Base-by-base conservation (phyloP, 2,797 vertebrate species). In the Danio jaintianensis region DNA sequence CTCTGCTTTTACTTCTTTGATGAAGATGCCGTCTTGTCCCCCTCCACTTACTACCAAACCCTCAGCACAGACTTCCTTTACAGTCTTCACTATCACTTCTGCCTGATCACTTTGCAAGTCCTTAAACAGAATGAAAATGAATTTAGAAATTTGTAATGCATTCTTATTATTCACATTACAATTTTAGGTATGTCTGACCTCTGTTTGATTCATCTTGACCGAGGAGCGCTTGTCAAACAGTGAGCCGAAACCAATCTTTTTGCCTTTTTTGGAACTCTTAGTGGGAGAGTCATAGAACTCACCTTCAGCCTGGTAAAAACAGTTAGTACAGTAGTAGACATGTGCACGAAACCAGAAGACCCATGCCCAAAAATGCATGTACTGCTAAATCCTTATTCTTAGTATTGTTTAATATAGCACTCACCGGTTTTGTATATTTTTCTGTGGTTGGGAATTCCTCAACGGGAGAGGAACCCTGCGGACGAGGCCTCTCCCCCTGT, bases 381-480 rank as follows among this genome's bases (percentile, higher is more conserved):
- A 29, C 29, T 29, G 29, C 29, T 29, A 1, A 29, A 29, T 29
- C 3, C 3, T 29, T 29, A 29, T 29, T 29, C 1, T 29, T 29
- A 29, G 29, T 29, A 3, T 29, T 29, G 29, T 29, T 29, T 29
- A 12, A 64, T 29, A 18, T 72, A 48, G 29, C 3, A 9, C n/a
- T 58, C 90, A 95, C 98, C 95, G 95, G 92, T 88, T 92, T 92
- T 84, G 92, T 90, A 71, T 93, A 93, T 56, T 94, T 92, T 11
- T 94, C 94, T 80, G 93, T 93, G 62, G 88, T 1, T 0, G 92
- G 89, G 78, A 87, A 97, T 81, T 99, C 98, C 48, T 98, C 98
- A 64, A 99, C 94, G 0, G 98, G 98, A 3, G 98, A 99, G 15
- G 98, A 99, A 77, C 98, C 98, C 83, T 99, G 98, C 45, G 98